Evolutionary conservation across 2,888 invertebrate genomes (phyloP), one percentile per base, ranked within the genome.

Genomic region (Xylophagus ater): DNA sequence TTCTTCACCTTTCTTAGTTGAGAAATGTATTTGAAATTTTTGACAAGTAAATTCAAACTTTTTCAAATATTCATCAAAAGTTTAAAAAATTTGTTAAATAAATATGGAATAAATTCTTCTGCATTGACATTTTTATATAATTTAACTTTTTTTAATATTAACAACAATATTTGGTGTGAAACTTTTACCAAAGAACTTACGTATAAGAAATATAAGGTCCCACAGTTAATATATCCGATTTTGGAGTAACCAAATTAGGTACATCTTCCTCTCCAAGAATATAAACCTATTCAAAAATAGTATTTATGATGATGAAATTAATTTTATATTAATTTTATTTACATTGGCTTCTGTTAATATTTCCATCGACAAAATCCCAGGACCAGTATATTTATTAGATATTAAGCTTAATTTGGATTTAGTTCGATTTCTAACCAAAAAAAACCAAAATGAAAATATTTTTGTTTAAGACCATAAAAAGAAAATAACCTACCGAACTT

Each of bases 231-330:
- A 72, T 70, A 40, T 78, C 76, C 0, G 74, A 72, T 49, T 73
- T 70, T 3, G 75, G 62, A 12, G 79, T 76, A 1, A 78, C 78
- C 31, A 80, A 62, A 20, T 74, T 76, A 6, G 82, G 81, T 2
- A 82, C 74, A 55, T 82, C 82, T 49, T 79, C 74, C 51, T 72
- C 71, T 10, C 75, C 73, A 41, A 78, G 51, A 37, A 76, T 71
- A 52, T 76, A 78, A 44, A 79, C 55, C 78, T 78, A n/a, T n/a
- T n/a, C n/a, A n/a, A 47, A 38, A 56, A 55, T 26, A 19, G 2
- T 3, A 9, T 3, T 15, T 14, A 14, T 8, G 14, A 30, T 30
- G 24, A 26, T 28, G 4, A 8, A 9, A 17, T 14, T 32, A 23
- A 24, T 8, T 34, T 36, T 29, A 33, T 25, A 34, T 7, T 19